phyloP scores from a whole-genome alignment of 1,140 invertebrate genomes.

The Cherax destructor region DNA sequence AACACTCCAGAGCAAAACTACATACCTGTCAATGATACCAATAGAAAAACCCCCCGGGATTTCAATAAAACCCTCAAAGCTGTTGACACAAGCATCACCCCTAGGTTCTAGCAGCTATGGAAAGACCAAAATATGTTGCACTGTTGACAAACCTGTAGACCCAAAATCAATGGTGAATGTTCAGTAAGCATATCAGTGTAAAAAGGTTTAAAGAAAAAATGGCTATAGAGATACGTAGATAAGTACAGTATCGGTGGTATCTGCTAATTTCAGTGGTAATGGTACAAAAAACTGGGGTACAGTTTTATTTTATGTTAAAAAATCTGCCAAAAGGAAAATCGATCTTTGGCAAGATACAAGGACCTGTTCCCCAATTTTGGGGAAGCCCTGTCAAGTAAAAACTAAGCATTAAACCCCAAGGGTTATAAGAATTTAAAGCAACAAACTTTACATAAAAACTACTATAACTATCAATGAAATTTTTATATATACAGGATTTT shows the following conservation, averaged over 20 bases:
- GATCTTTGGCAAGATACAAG: too few species aligned
- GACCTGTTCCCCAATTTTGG: too few species aligned
- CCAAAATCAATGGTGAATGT: neutral
- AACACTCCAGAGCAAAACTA: neutral
- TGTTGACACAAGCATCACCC: slow-evolving; percentile 67
- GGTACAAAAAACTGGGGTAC: too few species aligned
- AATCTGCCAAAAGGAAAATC: too few species aligned
- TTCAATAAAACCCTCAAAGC: slow-evolving; percentile 68
- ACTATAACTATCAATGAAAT: too few species aligned
- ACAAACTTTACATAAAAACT: too few species aligned
- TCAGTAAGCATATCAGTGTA: neutral
- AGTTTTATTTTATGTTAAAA: too few species aligned
- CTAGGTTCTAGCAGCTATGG: slow-evolving; percentile 82
- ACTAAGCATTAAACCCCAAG: too few species aligned
- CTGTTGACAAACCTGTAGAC: slow-evolving; percentile 80
- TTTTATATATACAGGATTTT: too few species aligned
- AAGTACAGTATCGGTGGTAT: neutral
- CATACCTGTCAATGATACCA: slow-evolving; percentile 52
- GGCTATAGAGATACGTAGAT: neutral
- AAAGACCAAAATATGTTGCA: slow-evolving; percentile 85
- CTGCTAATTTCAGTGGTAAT: neutral
- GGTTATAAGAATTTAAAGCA: too few species aligned
- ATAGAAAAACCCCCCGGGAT: slow-evolving; percentile 54
- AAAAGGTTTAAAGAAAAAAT: neutral
- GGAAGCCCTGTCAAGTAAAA: too few species aligned